A percentile compares a stretch with the other conserved stretches of the same genome.
These are phyloP conservation scores for Dryoscopus gambensis DNA, from an alignment of 2,113 vertebrate genomes.

Conservation along the genomic window DNA sequence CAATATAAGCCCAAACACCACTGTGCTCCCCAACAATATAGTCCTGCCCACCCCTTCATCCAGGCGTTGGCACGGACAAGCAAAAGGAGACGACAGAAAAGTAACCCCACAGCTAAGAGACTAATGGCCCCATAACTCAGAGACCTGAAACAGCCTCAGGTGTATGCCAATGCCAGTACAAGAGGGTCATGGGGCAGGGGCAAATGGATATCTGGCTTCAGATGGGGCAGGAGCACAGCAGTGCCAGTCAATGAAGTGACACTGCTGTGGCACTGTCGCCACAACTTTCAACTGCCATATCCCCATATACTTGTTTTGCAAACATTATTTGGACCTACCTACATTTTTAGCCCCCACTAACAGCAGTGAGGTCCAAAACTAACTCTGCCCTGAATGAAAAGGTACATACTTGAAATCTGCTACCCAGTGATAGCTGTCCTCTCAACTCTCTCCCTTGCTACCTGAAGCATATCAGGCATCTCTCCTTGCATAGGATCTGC, in stretches of 20 bases:
- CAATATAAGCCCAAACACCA: neutral
- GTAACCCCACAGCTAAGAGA: neutral
- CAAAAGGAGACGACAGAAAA: neutral
- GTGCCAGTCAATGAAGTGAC: neutral
- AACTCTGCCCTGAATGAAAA: neutral
- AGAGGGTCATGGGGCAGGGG: neutral
- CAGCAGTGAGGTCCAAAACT: neutral
- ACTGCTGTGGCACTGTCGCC: neutral
- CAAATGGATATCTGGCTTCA: neutral
- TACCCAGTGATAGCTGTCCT: neutral
- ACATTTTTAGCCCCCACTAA: neutral
- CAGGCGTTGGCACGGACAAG: fast-evolving
- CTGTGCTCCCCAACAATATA: neutral
- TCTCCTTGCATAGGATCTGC: neutral
- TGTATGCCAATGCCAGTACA: neutral
- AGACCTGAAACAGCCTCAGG: neutral
- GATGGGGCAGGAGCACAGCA: neutral
- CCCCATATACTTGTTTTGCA: neutral
- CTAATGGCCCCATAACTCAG: neutral
- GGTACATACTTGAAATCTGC: neutral
- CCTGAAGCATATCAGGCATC: neutral
- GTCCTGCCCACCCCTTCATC: neutral
- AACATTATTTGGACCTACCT: neutral
- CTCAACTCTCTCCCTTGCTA: neutral
- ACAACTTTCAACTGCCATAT: neutral